A percentile compares a stretch with the other conserved stretches of the same genome.
phyloP scores from a whole-genome alignment of 2,113 vertebrate species.

The Megatriorchis doriae region DNA sequence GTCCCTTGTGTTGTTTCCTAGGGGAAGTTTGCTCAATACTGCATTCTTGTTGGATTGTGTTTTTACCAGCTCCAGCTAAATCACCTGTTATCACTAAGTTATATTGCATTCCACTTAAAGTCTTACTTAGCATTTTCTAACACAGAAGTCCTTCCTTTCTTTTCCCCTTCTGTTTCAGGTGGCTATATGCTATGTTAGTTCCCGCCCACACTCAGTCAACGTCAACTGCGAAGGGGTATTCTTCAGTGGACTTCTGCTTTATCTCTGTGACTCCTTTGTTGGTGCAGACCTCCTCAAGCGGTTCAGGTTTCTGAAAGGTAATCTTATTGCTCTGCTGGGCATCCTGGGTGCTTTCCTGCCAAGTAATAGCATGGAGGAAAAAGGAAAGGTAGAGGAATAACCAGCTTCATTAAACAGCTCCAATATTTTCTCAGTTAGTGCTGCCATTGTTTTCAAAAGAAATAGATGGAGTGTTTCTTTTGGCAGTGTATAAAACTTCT shows the following conservation, averaged over 20 bases:
- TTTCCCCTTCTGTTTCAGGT: constrained; percentile 74
- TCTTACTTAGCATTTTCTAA: background rate
- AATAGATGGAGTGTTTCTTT: background rate
- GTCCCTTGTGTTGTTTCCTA: rapidly evolving
- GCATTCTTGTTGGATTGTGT: background rate
- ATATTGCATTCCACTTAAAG: background rate
- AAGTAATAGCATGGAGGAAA: background rate
- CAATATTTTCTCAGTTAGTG: background rate
- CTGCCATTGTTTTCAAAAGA: background rate
- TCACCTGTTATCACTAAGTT: background rate
- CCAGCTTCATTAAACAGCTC: background rate
- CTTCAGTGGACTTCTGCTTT: constrained; percentile 95
- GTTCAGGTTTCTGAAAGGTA: constrained; percentile 96
- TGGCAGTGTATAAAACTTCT: background rate
- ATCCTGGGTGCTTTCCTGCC: background rate
- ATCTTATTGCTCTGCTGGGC: background rate
- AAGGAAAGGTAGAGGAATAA: background rate
- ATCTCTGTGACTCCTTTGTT: constrained; percentile 97
- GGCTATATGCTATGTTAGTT: constrained; percentile 90
- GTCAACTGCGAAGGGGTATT: constrained; percentile 86
- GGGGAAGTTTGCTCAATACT: background rate
- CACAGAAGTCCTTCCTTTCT: background rate
- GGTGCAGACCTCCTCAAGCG: constrained; percentile 91
- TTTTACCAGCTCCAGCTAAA: background rate
- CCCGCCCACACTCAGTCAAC: constrained; percentile 93